Base-by-base conservation (phyloP, 2,797 vertebrate genomes). In the Leucoraja ocellata region DNA sequence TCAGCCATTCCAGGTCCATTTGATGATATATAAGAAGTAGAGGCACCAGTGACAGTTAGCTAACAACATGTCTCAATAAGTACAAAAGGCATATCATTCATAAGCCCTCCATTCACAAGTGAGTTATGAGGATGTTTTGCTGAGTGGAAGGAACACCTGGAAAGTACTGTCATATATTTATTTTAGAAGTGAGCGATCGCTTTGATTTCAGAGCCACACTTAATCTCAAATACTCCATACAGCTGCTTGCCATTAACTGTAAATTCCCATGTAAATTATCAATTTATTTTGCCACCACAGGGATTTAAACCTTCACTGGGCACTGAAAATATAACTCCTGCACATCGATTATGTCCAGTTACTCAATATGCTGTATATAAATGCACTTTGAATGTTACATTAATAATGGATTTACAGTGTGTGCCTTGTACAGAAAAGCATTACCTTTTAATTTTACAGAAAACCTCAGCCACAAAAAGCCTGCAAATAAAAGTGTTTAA, bases 201-300 rank as follows among this genome's bases (percentile, higher is more conserved):
- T 92, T 92, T 2, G 36, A 92, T 73, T 74, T 76, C 73, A 46
- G 39, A 16, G 73, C 90, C 13, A 39, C 90, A 28, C 68, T 74
- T 92, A 54, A 92, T 92, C 90, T 92, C 71, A 11, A 74, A 54
- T 8, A 58, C 25, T 54, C 65, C 39, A 54, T 91, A 74, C 90
- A 28, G 68, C 71, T 92, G 90, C 90, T 76, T 25, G 23, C 90
- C 39, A 92, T 74, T 74, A 92, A 74, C 39, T 92, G 90, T 54
- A 54, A 76, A 76, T 92, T 92, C 71, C 90, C 65, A 92, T 92
- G 90, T 92, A 92, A 92, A 92, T 92, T 92, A 92, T 76, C 90
- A 92, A 92, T 92, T 92, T 92, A 76, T 92, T 46, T 92, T 73
- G 25, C 25, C 90, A 76, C 71, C 46, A 54, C 90, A 25, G 71